Evolutionary conservation across 2,113 vertebrate genomes (phyloP), one percentile per base, ranked within the genome.

Genomic region (Corythoichthys haematopterus): DNA sequence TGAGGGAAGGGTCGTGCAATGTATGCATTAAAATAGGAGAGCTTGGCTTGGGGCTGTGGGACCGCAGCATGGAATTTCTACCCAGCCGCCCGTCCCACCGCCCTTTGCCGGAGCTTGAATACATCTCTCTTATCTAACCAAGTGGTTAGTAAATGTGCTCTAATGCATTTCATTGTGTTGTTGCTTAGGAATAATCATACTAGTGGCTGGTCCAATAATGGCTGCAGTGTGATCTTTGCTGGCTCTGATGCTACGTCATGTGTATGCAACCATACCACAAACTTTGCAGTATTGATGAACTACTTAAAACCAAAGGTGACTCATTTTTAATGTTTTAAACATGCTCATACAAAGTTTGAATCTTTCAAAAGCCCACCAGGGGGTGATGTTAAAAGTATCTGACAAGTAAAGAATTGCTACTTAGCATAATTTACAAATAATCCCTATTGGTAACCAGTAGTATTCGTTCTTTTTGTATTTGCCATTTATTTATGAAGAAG

Each of bases 241-340:
- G 66, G 72, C 65, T 61, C 88, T 35, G 74, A 79, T 20, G 69
- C 78, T 61, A 91, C 87, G 6, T 88, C 88, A 59, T 93, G 92
- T 74, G 74, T 80, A 6, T 93, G 92, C 80, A 92, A 91, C 82
- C 92, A 93, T 78, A 93, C 92, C 64, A 93, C 92, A 66, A 92
- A 92, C 78, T 93, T 92, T 79, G 92, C 92, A 15, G 87, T 93
- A 57, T 71, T 93, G 61, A 92, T 93, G 91, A 92, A 92, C 76
- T 92, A 92, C 71, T 64, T 90, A 35, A 87, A 90, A 59, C 52
- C 80, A 0, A 72, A 84, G 90, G 92, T 93, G 87, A 64, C 8
- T 60, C 4, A 2, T 57, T 2, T 47, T 2, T 52, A 47, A 68
- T 63, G 46, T 6, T 28, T 14, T 20, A 0, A 43, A 1, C 36